phyloP scores from a whole-genome alignment of 2,113 vertebrate species.

The Hippocampus abdominalis region DNA sequence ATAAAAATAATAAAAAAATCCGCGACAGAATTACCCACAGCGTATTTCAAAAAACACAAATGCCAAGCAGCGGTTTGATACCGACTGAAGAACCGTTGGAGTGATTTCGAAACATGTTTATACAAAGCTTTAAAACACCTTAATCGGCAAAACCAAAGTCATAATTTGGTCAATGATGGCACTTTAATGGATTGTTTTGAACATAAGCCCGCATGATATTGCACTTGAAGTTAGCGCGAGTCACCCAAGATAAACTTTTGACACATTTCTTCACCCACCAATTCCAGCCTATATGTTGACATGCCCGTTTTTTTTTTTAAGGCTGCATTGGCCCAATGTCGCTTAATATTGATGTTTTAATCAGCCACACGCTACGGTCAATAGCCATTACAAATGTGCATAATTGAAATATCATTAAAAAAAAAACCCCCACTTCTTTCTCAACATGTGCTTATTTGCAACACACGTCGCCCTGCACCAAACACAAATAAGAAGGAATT shows the following conservation, averaged over 20 bases:
- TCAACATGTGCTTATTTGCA: background rate
- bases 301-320: background rate
- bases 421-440: background rate
- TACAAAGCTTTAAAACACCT: background rate
- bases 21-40: background rate
- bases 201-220: background rate
- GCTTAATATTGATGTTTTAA: slow-evolving; percentile 14
- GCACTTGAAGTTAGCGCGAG: background rate
- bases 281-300: background rate
- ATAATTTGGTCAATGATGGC: background rate
- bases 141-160: background rate
- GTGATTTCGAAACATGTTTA: background rate
- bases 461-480: slow-evolving; percentile 8
- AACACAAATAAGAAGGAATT: slow-evolving; percentile 14
- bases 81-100: background rate
- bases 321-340: background rate
- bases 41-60: slow-evolving; percentile 4
- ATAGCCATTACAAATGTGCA: slow-evolving; percentile 1
- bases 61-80: slow-evolving; percentile 5
- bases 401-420: background rate
- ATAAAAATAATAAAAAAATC: background rate
- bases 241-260: background rate
- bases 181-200: background rate
- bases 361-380: background rate
- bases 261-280: background rate